Conservation (phyloP, 92 coral and sea anemone genomes). For the Desmophyllum pertusum region DNA sequence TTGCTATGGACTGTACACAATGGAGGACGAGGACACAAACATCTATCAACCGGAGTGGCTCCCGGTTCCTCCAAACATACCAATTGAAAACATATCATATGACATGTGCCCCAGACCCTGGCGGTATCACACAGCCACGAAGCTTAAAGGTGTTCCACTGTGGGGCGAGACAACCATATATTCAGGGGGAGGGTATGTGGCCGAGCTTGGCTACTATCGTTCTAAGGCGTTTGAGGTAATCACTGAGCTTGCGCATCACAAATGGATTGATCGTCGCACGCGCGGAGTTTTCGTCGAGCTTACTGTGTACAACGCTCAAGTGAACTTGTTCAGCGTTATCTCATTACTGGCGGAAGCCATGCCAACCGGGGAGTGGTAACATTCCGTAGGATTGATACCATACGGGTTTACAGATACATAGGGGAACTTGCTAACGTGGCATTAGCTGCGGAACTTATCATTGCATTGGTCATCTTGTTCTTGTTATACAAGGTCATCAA, state of each 20-base stretch:
- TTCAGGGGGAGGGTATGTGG: conserved; percentile 91
- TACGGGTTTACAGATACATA: conserved; percentile 70
- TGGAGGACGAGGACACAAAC: conserved; percentile 54
- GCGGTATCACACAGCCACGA: conserved; percentile 66
- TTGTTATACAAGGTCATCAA: conserved; percentile 62
- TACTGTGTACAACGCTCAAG: conserved; percentile 70
- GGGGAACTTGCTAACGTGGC: conserved; percentile 41
- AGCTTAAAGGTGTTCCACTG: conserved; percentile 68
- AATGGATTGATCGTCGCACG: conserved; percentile 75
- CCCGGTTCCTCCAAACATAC: conserved; percentile 53
- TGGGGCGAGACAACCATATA: conserved; percentile 73
- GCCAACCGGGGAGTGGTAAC: conserved; percentile 70
- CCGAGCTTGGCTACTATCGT: conserved; percentile 82
- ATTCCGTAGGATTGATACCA: conserved; percentile 67
- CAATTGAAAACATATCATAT: conserved; percentile 48
- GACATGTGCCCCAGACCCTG: conserved; percentile 77
- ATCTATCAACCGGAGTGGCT: conserved; percentile 77
- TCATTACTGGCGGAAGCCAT: conserved; percentile 59
- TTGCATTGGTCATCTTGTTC: conserved; percentile 57
- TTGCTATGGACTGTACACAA: conserved; percentile 52
- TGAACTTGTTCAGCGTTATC: conserved; percentile 65
- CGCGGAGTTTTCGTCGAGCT: conserved; percentile 70
- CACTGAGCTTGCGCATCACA: conserved; percentile 30
- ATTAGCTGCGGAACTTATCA: conserved; percentile 68
- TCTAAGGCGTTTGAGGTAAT: conserved; percentile 64